Evolutionary conservation across 2,888 invertebrate species (phyloP).

Genomic region (Pterobdella sp.): DNA sequence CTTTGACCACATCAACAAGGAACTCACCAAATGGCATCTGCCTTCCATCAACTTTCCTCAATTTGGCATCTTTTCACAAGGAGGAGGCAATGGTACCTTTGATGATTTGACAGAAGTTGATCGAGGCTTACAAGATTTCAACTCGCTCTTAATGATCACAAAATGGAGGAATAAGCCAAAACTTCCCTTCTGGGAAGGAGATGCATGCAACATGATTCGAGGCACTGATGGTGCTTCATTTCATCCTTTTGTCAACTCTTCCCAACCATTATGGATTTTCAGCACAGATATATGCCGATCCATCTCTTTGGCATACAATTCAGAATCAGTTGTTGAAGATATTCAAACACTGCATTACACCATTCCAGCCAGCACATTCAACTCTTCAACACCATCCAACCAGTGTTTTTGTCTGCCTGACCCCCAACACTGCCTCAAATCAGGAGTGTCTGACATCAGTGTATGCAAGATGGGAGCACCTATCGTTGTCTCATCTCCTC

Average conservation of each 20-base stretch:
- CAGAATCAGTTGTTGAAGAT: neutral
- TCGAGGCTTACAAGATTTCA: no score
- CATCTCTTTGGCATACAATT: conserved; percentile 34
- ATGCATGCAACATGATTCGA: conserved; percentile 41
- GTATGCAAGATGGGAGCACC: conserved; percentile 63
- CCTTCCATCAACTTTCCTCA: conserved; percentile 10
- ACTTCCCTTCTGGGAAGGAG: conserved; percentile 20
- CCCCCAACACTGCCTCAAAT: conserved; percentile 18
- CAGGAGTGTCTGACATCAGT: conserved; percentile 22
- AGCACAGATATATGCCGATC: conserved; percentile 43
- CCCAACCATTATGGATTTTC: conserved; percentile 40
- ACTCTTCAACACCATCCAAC: neutral
- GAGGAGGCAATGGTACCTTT: neutral
- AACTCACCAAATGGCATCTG: conserved; percentile 1
- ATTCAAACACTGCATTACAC: neutral
- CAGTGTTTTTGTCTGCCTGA: conserved; percentile 19
- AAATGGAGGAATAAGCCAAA: no score
- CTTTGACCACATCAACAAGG: conserved; percentile 7
- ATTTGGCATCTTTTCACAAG: conserved; percentile 21
- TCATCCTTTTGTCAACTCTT: conserved; percentile 39
- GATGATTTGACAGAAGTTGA: no score
- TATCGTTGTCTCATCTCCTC: conserved; percentile 71
- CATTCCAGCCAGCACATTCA: conserved; percentile 3
- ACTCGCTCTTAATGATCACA: no score
- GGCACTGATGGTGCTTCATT: conserved; percentile 42